Evolutionary conservation across 2,113 vertebrate genomes (phyloP), one percentile per base, ranked within the genome.

Genomic region (Lipotes vexillifer): DNA sequence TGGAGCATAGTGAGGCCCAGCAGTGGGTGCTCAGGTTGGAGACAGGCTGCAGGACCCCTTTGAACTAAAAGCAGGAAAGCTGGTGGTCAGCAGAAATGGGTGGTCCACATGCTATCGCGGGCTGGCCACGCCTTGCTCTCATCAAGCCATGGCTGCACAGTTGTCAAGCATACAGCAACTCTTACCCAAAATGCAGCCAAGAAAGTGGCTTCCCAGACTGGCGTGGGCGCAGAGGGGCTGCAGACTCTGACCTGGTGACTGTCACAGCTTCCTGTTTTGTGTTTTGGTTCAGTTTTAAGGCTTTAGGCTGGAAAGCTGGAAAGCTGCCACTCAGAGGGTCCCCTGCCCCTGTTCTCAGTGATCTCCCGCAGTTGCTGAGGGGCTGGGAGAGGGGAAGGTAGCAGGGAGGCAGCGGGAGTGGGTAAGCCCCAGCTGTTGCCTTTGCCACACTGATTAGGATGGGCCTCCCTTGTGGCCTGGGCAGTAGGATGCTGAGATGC

Each of bases 181-280:
- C 20, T 55, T 46, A 41, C 23, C 61, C 21, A 75, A 52, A 96
- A 11, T 3, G 6, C 25, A 55, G 15, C 33, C 57, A 87, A 86
- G 38, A 52, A 27, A 23, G 6, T 23, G 17, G 1, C 14, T 88
- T 78, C 31, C 36, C 36, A 63, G 27, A 12, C n/a, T 46, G 63
- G 18, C 0, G 0, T 25, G 5, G n/a, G 12, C 5, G 2, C n/a
- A 41, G 0, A 15, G 23, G 25, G 36, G 1, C 38, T 20, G 18
- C 1, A 4, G 77, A 4, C 36, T 92, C 20, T 57, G 81, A 77
- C 36, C 38, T 68, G 21, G 8, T 27, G 44, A 72, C 15, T 20
- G 3, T 8, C 15, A 0, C 21, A 17, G 46, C 25, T 49, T 63
- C 27, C 69, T n/a, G 12, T 1, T 80, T 59, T 93, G 6, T 44